Conservation (phyloP, 2,797 vertebrate genomes). For the Sebastes matsubarae region DNA sequence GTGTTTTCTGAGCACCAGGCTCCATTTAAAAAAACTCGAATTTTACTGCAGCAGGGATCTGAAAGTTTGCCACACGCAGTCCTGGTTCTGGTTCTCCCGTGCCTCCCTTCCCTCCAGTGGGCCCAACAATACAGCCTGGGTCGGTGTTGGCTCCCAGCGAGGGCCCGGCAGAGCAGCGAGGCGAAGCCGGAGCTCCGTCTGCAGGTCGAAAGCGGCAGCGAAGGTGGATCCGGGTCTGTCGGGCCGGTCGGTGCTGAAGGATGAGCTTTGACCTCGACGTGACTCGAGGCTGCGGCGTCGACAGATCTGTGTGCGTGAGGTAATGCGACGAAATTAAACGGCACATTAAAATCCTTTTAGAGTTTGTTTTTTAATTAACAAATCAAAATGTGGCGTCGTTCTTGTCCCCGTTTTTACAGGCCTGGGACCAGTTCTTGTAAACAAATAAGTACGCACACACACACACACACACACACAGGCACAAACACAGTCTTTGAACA, state of each 20-base stretch:
- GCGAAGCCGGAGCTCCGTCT: too few relatives aligned
- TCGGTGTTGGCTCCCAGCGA: too few relatives aligned
- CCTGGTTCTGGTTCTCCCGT: not conserved
- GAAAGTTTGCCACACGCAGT: not conserved
- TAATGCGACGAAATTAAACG: not conserved
- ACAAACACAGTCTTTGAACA: conserved; percentile 53
- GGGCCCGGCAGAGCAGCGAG: too few relatives aligned
- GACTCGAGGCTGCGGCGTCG: not conserved
- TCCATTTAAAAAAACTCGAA: not conserved
- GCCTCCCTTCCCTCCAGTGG: too few relatives aligned
- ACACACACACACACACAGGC: not conserved
- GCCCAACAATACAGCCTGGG: too few relatives aligned
- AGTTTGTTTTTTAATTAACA: conserved; percentile 4
- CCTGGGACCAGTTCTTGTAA: conserved; percentile 13
- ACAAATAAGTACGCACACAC: not conserved
- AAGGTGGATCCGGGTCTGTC: too few relatives aligned
- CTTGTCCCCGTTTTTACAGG: conserved; percentile 15
- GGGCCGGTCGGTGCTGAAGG: too few relatives aligned
- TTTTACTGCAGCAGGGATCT: not conserved
- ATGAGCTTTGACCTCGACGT: not conserved
- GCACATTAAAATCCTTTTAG: not conserved
- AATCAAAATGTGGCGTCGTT: conserved; percentile 19
- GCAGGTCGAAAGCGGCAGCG: too few relatives aligned
- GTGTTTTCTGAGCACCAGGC: not conserved
- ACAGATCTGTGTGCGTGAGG: not conserved